A percentile compares a stretch with the other conserved stretches of the same genome.
Conservation (phyloP, 2,797 vertebrate species). For the Eleutherodactylus coqui region DNA sequence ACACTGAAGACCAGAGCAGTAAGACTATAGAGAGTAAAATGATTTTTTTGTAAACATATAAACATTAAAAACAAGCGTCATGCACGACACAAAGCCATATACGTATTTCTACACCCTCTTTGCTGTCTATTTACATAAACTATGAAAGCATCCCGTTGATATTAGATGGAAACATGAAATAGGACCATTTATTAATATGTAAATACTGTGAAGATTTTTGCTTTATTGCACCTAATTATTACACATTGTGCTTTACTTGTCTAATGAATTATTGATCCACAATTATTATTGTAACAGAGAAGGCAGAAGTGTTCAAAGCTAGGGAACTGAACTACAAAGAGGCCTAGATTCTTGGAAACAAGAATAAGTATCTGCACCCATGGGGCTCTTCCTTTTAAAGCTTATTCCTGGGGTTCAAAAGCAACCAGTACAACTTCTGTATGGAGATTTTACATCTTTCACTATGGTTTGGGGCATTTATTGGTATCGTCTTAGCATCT, state of each 20-base stretch:
- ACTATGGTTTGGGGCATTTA: background rate
- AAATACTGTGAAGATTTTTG: background rate
- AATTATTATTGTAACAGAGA: background rate
- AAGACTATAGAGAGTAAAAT: background rate
- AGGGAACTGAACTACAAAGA: background rate
- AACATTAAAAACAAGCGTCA: background rate
- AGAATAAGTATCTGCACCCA: background rate
- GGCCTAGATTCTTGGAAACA: background rate
- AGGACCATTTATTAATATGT: background rate
- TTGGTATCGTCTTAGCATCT: background rate
- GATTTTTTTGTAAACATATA: background rate
- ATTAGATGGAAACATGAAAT: slow-evolving; percentile 21
- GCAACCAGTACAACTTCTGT: background rate
- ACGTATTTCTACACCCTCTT: background rate
- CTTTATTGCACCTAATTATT: slow-evolving; percentile 21
- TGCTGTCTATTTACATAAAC: background rate
- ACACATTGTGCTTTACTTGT: slow-evolving; percentile 1
- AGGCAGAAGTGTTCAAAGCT: background rate
- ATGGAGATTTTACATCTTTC: background rate
- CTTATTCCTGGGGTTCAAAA: background rate
- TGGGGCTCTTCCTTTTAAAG: background rate
- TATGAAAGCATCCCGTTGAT: slow-evolving; percentile 25
- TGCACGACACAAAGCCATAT: background rate
- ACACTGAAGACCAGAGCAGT: background rate
- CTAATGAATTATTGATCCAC: slow-evolving; percentile 11